Percentiles rank a stretch among this genome's conserved stretches.
phyloP scores from a whole-genome alignment of 2,888 invertebrate species.

The Caenorhabditis panamensis region DNA sequence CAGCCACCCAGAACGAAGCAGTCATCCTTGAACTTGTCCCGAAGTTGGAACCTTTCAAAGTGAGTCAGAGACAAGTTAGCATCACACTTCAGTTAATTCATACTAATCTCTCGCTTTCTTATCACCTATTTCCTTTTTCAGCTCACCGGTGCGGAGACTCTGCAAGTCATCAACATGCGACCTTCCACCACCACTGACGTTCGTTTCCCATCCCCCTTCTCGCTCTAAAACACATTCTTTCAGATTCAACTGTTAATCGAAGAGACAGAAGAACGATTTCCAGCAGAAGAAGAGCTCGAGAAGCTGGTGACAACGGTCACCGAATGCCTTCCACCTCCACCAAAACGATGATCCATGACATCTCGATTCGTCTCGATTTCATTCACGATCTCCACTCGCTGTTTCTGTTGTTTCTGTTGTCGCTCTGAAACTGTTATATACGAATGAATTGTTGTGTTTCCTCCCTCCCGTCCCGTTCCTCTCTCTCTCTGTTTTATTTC shows the following conservation, averaged over 20 bases:
- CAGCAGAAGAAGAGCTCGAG: slow-evolving; percentile 62
- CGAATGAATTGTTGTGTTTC: slow-evolving; percentile 43
- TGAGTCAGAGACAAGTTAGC: slow-evolving; percentile 1
- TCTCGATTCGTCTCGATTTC: neutral
- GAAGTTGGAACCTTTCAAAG: slow-evolving; percentile 58
- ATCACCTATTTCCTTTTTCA: too few relatives aligned
- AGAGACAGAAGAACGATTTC: slow-evolving; percentile 70
- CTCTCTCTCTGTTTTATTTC: slow-evolving; percentile 37
- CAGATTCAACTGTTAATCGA: slow-evolving; percentile 71
- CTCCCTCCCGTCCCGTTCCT: slow-evolving; percentile 20
- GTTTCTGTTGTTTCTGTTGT: slow-evolving; percentile 4
- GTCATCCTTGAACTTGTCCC: slow-evolving; percentile 55
- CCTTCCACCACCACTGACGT: slow-evolving; percentile 64
- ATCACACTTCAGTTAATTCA: neutral
- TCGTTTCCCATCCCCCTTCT: neutral
- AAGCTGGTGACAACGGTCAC: slow-evolving; percentile 47
- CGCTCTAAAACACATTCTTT: neutral
- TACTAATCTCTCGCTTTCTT: too few relatives aligned
- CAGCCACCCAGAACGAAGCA: slow-evolving; percentile 57
- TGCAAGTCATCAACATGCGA: slow-evolving; percentile 68
- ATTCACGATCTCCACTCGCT: slow-evolving; percentile 10
- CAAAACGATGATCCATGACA: slow-evolving; percentile 29
- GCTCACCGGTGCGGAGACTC: slow-evolving; percentile 67
- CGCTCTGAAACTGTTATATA: slow-evolving; percentile 20
- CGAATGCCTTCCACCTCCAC: slow-evolving; percentile 62